Conservation (phyloP, 2,888 invertebrate genomes). For the Caenorhabditis sp. region DNA sequence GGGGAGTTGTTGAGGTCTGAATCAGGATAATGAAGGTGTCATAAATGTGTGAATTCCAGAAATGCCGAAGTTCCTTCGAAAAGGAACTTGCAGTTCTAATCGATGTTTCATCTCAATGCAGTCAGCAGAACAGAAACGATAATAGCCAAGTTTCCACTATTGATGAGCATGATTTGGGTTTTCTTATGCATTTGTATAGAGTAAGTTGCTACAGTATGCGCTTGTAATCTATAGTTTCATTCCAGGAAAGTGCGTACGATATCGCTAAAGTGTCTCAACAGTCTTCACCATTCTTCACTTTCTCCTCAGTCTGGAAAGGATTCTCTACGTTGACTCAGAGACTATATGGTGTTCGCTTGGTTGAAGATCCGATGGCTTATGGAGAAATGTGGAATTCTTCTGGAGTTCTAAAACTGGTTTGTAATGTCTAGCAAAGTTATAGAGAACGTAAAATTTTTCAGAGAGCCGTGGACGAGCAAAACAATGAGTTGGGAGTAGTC, state of each 20-base stretch:
- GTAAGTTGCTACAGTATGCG: constrained; percentile 26
- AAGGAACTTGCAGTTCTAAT: constrained; percentile 75
- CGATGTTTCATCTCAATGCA: constrained; percentile 69
- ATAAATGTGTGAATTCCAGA: constrained; percentile 10
- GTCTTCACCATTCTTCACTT: constrained; percentile 57
- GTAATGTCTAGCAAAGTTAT: background rate
- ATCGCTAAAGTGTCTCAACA: constrained; percentile 45
- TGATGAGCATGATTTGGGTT: constrained; percentile 75
- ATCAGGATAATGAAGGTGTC: background rate
- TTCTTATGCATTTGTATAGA: constrained; percentile 73
- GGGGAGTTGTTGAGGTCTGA: constrained; percentile 75
- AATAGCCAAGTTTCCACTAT: constrained; percentile 6
- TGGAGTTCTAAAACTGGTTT: constrained; percentile 66
- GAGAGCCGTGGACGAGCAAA: constrained; percentile 88
- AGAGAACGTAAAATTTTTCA: constrained; percentile 26
- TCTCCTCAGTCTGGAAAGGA: constrained; percentile 86
- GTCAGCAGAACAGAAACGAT: constrained; percentile 28
- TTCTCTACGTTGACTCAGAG: constrained; percentile 92
- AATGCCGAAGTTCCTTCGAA: constrained; percentile 72
- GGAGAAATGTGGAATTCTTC: constrained; percentile 70
- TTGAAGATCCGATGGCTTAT: constrained; percentile 85
- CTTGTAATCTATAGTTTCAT: background rate
- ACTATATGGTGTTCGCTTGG: constrained; percentile 90
- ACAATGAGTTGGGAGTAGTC: constrained; percentile 90
- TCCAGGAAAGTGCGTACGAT: constrained; percentile 65